phyloP scores from a whole-genome alignment of 2,888 invertebrate species.

The Ophion costatus region DNA sequence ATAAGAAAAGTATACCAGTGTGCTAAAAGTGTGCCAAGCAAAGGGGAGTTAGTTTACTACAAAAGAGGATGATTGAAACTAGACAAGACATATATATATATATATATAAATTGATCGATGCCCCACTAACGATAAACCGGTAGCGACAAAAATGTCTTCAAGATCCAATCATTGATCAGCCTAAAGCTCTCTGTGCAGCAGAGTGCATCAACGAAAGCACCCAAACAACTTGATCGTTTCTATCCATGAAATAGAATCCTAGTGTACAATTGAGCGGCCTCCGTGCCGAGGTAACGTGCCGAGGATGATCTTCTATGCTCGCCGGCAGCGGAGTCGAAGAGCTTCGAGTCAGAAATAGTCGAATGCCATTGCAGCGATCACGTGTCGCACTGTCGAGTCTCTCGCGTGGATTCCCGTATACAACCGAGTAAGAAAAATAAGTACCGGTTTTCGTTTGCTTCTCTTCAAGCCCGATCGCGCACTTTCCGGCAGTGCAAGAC shows the following conservation, averaged over 20 bases:
- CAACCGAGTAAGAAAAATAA: background rate
- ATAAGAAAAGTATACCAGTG: background rate
- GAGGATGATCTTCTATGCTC: constrained; percentile 33
- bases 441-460: background rate
- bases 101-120: background rate
- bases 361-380: constrained; percentile 59
- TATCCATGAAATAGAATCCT: constrained; percentile 57
- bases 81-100: background rate
- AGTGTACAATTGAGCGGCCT: constrained; percentile 42
- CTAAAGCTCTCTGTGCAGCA: background rate
- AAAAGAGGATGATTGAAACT: background rate
- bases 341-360: constrained; percentile 68
- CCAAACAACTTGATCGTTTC: background rate
- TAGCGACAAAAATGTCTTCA: background rate
- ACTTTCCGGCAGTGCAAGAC: background rate
- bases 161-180: background rate
- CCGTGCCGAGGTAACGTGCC: constrained; percentile 31
- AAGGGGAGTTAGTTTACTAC: no score
- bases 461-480: background rate
- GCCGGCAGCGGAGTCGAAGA: constrained; percentile 43
- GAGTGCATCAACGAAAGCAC: constrained; percentile 4
- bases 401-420: constrained; percentile 3
- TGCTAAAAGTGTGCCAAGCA: background rate
- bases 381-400: constrained; percentile 22
- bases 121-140: background rate